Evolutionary conservation across 2,888 invertebrate genomes (phyloP).

Genomic region (Limnephilus lunatus): DNA sequence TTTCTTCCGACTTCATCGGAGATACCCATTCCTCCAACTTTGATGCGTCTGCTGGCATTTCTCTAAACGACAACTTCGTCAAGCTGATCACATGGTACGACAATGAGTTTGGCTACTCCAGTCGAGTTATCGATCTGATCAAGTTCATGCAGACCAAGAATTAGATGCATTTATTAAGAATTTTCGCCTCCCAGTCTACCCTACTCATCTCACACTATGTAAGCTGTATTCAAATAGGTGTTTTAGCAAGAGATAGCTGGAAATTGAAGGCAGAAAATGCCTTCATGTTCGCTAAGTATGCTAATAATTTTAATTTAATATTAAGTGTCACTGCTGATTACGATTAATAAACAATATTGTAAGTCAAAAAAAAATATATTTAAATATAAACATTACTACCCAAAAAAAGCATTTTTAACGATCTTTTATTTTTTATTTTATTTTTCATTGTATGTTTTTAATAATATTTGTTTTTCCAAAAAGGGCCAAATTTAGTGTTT

Average conservation of each 20-base stretch:
- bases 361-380: too few relatives aligned
- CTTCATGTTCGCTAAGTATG: conserved; percentile 48
- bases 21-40: conserved; percentile 95
- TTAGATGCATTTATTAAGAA: conserved; percentile 69
- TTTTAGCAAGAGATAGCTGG: conserved; percentile 48
- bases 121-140: conserved; percentile 97
- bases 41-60: conserved; percentile 97
- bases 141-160: conserved; percentile 90
- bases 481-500: too few relatives aligned
- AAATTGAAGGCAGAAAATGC: conserved; percentile 33
- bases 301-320: conserved; percentile 57
- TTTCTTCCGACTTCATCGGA: conserved; percentile 96
- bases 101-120: conserved; percentile 98
- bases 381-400: too few relatives aligned
- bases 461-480: too few relatives aligned
- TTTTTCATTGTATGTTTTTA: too few relatives aligned
- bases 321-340: conserved; percentile 56
- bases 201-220: neutral
- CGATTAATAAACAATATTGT: conserved; percentile 53
- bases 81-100: conserved; percentile 99
- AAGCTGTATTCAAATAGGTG: conserved; percentile 40
- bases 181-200: conserved; percentile 27
- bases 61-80: conserved; percentile 95
- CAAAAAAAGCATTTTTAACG: too few relatives aligned
- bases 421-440: too few relatives aligned